Evolutionary conservation across 2,797 vertebrate genomes (phyloP).

Genomic region (Staurois parvus): DNA sequence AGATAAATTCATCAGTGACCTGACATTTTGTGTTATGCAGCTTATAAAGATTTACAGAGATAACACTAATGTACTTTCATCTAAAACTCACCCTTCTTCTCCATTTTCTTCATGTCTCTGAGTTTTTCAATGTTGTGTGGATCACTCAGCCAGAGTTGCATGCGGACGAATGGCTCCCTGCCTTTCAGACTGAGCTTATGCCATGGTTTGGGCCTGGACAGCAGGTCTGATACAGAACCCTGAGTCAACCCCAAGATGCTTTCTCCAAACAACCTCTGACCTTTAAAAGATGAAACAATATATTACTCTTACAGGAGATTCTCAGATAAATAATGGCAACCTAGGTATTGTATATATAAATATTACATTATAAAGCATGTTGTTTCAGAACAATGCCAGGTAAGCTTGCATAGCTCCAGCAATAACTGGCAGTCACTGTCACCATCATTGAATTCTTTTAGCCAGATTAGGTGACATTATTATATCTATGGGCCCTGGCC

Average conservation of each 20-base stretch:
- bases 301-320: neutral
- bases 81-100: slow-evolving; percentile 90
- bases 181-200: slow-evolving; percentile 98
- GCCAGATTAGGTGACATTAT: too few relatives aligned
- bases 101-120: slow-evolving; percentile 96
- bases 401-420: too few relatives aligned
- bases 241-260: slow-evolving; percentile 96
- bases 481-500: too few relatives aligned
- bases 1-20: too few relatives aligned
- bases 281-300: slow-evolving; percentile 65
- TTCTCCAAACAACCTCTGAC: slow-evolving; percentile 97
- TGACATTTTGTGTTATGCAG: too few relatives aligned
- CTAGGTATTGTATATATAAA: too few relatives aligned
- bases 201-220: slow-evolving; percentile 97
- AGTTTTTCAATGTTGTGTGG: slow-evolving; percentile 95
- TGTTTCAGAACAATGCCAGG: too few relatives aligned
- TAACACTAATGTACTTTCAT: too few relatives aligned
- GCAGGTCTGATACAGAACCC: slow-evolving; percentile 96
- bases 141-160: slow-evolving; percentile 98
- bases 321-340: neutral
- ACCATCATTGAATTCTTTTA: too few relatives aligned
- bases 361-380: too few relatives aligned
- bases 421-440: too few relatives aligned
- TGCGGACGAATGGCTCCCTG: slow-evolving; percentile 95
- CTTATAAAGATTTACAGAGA: too few relatives aligned